A percentile compares a stretch with the other conserved stretches of the same genome.
Conservation (phyloP, 1,140 invertebrate species). For the Vanessa tameamea region DNA sequence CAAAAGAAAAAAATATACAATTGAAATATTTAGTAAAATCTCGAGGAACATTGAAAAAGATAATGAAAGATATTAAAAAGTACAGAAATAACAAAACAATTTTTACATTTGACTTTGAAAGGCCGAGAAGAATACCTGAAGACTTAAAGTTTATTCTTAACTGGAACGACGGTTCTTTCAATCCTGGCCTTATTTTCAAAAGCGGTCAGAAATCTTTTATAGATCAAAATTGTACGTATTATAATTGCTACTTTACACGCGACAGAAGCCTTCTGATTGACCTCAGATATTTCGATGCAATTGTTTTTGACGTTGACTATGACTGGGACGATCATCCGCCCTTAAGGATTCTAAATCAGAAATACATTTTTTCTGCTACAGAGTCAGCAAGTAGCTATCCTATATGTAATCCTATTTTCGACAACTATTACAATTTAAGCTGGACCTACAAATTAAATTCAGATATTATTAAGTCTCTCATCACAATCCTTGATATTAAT, state of each 20-base stretch:
- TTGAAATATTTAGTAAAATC: conserved; percentile 47
- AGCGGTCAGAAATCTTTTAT: conserved; percentile 56
- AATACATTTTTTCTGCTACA: conserved; percentile 54
- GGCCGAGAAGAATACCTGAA: conserved; percentile 45
- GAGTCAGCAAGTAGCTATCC: conserved; percentile 53
- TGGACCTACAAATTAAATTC: conserved; percentile 65
- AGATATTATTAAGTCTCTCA: conserved; percentile 46
- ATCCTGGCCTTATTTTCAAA: conserved; percentile 36
- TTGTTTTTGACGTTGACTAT: conserved; percentile 63
- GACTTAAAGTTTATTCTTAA: conserved; percentile 63
- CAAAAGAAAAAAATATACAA: conserved; percentile 46
- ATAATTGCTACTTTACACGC: conserved; percentile 58
- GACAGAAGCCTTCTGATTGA: conserved; percentile 50
- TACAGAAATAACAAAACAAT: conserved; percentile 31
- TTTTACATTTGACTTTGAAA: conserved; percentile 30
- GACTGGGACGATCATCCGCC: conserved; percentile 51
- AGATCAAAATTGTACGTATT: conserved; percentile 50
- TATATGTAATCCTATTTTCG: conserved; percentile 47
- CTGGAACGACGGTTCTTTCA: conserved; percentile 49
- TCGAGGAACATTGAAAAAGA: conserved; percentile 35
- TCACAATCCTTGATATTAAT: conserved; percentile 51
- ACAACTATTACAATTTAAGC: conserved; percentile 58
- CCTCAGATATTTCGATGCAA: conserved; percentile 56
- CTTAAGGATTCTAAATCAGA: conserved; percentile 48
- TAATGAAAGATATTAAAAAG: conserved; percentile 40